A percentile compares a stretch with the other conserved stretches of the same genome.
phyloP scores from a whole-genome alignment of 2,888 invertebrate genomes.

The Himalopsyche japonica region DNA sequence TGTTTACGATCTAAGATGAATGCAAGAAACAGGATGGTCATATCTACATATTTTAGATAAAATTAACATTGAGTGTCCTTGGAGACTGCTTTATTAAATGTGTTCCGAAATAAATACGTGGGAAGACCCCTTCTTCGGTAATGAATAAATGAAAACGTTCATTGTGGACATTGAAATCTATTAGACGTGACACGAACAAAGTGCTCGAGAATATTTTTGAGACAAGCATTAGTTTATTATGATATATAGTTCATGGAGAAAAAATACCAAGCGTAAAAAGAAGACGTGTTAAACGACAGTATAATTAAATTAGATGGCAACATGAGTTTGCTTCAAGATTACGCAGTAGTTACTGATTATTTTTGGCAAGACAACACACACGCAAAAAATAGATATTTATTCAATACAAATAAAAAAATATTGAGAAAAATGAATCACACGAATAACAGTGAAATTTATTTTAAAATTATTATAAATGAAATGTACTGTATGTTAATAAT shows the following conservation, averaged over 20 bases:
- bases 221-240: not conserved
- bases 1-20: not conserved
- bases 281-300: not conserved
- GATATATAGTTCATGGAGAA: not conserved
- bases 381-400: not conserved
- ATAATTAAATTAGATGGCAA: not conserved
- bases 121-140: not conserved
- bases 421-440: too few species aligned
- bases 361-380: not conserved
- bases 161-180: not conserved
- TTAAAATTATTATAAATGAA: too few species aligned
- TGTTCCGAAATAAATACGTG: not conserved
- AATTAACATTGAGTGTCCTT: not conserved
- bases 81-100: not conserved
- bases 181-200: not conserved
- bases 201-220: not conserved
- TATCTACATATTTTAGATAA: not conserved
- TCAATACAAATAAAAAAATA: not conserved
- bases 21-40: not conserved
- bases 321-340: not conserved
- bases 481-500: too few species aligned
- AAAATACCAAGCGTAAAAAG: not conserved
- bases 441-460: too few species aligned
- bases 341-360: not conserved
- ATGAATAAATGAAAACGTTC: not conserved